These are phyloP conservation scores for Stenurella melanura DNA, from an alignment of 2,888 invertebrate species.

Conservation along the genomic window DNA sequence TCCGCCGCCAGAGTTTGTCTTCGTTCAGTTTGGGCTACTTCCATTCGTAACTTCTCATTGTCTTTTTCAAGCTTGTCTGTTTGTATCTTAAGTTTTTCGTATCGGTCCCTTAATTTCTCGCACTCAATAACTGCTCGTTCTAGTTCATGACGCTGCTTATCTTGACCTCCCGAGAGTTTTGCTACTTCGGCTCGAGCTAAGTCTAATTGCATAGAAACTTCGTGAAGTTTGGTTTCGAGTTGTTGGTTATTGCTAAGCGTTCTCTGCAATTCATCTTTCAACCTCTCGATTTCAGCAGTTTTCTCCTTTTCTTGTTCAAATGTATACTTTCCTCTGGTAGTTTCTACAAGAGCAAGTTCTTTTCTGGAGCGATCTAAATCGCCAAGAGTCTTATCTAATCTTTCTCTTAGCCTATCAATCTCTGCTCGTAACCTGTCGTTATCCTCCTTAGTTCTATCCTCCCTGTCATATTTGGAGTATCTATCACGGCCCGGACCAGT, in stretches of 20 bases:
- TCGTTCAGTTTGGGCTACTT: conserved; percentile 79
- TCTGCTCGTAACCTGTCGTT: conserved; percentile 86
- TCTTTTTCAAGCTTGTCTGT: conserved; percentile 84
- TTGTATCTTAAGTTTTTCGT: conserved; percentile 87
- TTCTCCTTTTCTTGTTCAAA: conserved; percentile 82
- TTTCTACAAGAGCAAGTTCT: conserved; percentile 85
- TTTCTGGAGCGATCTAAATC: conserved; percentile 87
- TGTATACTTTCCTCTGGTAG: conserved; percentile 87
- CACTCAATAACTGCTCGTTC: conserved; percentile 91
- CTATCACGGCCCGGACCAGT: conserved; percentile 80
- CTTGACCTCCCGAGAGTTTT: conserved; percentile 84
- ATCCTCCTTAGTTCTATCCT: conserved; percentile 83
- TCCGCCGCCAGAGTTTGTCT: conserved; percentile 79
- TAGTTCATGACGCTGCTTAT: conserved; percentile 86
- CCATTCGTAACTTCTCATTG: conserved; percentile 85
- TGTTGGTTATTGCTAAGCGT: conserved; percentile 79
- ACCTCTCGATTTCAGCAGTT: conserved; percentile 80
- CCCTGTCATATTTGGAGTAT: conserved; percentile 85
- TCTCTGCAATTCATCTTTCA: conserved; percentile 85
- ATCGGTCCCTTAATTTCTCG: conserved; percentile 90
- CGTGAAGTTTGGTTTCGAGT: conserved; percentile 85
- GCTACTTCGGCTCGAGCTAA: conserved; percentile 85
- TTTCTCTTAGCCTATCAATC: conserved; percentile 86
- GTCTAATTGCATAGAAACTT: conserved; percentile 87
- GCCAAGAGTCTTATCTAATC: conserved; percentile 86